Conservation (phyloP, 1,140 invertebrate genomes). For the Nixonia krombeini region DNA sequence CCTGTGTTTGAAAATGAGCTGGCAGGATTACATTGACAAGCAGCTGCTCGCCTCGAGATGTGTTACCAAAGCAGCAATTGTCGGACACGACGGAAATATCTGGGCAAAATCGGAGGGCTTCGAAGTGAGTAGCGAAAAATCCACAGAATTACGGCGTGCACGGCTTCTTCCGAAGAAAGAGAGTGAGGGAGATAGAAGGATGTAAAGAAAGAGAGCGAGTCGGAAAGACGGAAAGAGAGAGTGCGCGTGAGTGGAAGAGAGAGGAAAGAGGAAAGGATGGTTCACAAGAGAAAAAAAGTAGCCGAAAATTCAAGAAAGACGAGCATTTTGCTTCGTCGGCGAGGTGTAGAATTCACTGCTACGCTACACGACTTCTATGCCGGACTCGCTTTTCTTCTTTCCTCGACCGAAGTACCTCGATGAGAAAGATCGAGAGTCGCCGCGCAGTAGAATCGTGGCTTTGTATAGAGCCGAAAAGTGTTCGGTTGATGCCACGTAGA, state of each 20-base stretch:
- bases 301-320: background rate
- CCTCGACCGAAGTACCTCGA: background rate
- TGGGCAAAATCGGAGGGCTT: slow-evolving; percentile 95
- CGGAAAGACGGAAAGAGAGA: slow-evolving; percentile 5
- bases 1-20: slow-evolving; percentile 83
- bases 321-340: too few species aligned
- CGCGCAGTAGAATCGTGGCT: background rate
- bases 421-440: slow-evolving; percentile 7
- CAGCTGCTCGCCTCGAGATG: slow-evolving; percentile 93
- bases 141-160: background rate
- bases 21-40: slow-evolving; percentile 98
- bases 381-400: slow-evolving; percentile 4
- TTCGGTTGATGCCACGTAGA: slow-evolving; percentile 21
- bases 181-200: background rate
- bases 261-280: background rate
- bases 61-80: slow-evolving; percentile 94
- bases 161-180: slow-evolving; percentile 3
- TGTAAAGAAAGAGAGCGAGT: slow-evolving; percentile 1
- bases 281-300: background rate
- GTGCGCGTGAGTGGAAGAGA: background rate
- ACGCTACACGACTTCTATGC: too few species aligned
- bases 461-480: background rate
- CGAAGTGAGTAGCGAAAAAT: slow-evolving; percentile 84
- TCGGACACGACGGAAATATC: slow-evolving; percentile 93
- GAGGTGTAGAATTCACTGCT: too few species aligned